A percentile compares a stretch with the other conserved stretches of the same genome.
Evolutionary conservation across 2,113 vertebrate species (phyloP).

Genomic region (Elephas maximus): DNA sequence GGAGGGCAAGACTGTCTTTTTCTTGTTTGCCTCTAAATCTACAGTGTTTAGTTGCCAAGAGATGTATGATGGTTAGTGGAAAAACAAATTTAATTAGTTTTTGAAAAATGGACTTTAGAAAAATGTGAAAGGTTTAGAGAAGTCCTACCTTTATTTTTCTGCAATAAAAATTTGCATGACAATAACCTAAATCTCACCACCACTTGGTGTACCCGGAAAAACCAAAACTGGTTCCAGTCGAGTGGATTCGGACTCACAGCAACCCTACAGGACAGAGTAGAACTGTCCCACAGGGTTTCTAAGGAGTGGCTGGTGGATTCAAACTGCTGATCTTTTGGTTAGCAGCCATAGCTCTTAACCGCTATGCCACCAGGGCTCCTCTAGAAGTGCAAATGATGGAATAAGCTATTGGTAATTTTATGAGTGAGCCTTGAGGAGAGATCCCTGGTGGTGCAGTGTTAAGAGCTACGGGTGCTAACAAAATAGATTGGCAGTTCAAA

Average conservation of each 20-base stretch:
- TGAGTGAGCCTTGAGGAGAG: too few relatives aligned
- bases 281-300: too few relatives aligned
- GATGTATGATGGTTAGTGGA: background rate
- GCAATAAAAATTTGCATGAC: background rate
- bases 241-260: too few relatives aligned
- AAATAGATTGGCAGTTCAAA: too few relatives aligned
- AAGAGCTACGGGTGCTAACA: too few relatives aligned
- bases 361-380: background rate
- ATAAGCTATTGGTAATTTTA: background rate
- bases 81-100: background rate
- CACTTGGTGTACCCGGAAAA: too few relatives aligned
- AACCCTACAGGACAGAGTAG: too few relatives aligned
- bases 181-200: background rate
- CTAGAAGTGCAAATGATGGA: background rate
- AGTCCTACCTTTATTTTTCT: slow-evolving; percentile 10
- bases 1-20: background rate
- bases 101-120: slow-evolving; percentile 11
- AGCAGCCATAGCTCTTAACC: too few relatives aligned
- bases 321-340: too few relatives aligned
- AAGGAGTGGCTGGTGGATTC: too few relatives aligned
- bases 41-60: background rate
- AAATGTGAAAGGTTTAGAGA: background rate
- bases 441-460: too few relatives aligned
- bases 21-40: background rate
- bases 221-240: too few relatives aligned